Percentiles rank a stretch among this genome's conserved stretches.
phyloP scores from a whole-genome alignment of 2,113 vertebrate genomes.

The Hippocampus zosterae region DNA sequence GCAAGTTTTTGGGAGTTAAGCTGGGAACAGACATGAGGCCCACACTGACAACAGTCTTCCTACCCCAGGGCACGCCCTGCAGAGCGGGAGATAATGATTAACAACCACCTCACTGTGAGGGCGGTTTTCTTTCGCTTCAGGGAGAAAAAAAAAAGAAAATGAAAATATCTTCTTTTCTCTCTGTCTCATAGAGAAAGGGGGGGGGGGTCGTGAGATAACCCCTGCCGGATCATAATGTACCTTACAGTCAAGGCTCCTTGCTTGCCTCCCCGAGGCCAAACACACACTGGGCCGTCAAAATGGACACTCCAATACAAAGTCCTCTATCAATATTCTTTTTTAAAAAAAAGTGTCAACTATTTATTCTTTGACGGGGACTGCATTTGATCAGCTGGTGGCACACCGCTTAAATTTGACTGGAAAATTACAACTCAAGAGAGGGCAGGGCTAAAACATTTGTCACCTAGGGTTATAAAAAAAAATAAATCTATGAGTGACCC shows the following conservation, averaged over 20 bases:
- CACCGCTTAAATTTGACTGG: background rate
- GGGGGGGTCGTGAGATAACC: slow-evolving; percentile 49
- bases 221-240: slow-evolving; percentile 19
- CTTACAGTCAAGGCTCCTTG: slow-evolving; percentile 6
- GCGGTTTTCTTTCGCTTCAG: background rate
- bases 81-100: slow-evolving; percentile 7
- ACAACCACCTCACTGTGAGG: background rate
- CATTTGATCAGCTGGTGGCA: background rate
- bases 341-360: background rate
- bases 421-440: too few relatives aligned
- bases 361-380: background rate
- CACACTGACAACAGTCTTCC: background rate
- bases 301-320: background rate
- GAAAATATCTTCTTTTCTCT: background rate
- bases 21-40: background rate
- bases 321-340: background rate
- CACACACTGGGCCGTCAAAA: background rate
- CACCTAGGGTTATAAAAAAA: too few relatives aligned
- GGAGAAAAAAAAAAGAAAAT: background rate
- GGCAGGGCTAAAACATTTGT: too few relatives aligned
- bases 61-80: background rate
- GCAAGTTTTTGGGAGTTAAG: background rate
- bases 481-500: too few relatives aligned
- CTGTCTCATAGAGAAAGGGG: background rate
- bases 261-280: slow-evolving; percentile 9